phyloP scores from a whole-genome alignment of 1,140 invertebrate species.

The Drosophila persimilis region DNA sequence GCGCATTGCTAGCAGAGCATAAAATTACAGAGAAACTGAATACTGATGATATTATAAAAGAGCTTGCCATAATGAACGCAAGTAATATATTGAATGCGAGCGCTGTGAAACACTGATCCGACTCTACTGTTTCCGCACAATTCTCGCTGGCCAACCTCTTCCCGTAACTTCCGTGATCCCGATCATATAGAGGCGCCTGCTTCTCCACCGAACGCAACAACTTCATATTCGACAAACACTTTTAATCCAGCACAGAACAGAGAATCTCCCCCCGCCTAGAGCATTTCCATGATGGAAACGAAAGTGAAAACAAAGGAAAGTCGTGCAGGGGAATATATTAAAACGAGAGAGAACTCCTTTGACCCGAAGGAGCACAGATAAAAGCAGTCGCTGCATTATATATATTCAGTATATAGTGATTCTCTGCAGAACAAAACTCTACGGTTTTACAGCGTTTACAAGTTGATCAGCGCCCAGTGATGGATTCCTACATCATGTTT shows the following conservation, averaged over 20 bases:
- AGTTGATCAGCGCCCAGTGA: no score
- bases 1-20: no score
- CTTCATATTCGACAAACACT: background rate
- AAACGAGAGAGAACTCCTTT: conserved; percentile 49
- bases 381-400: conserved; percentile 37
- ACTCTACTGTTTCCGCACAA: conserved; percentile 42
- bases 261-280: no score
- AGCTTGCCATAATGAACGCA: no score
- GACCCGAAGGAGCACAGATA: conserved; percentile 9
- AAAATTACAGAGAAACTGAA: no score
- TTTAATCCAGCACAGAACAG: no score
- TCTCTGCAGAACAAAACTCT: no score
- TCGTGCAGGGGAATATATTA: conserved; percentile 75
- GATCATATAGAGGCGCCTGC: conserved; percentile 61
- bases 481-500: no score
- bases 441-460: no score
- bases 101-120: no score
- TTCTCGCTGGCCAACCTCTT: conserved; percentile 62
- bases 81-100: no score
- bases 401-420: conserved; percentile 62
- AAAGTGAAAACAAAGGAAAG: conserved; percentile 77
- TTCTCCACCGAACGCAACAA: conserved; percentile 54
- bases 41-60: no score
- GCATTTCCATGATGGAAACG: conserved; percentile 40
- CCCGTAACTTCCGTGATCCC: conserved; percentile 49